Base-by-base conservation (phyloP, 2,888 invertebrate genomes). In the Clivina fossor region DNA sequence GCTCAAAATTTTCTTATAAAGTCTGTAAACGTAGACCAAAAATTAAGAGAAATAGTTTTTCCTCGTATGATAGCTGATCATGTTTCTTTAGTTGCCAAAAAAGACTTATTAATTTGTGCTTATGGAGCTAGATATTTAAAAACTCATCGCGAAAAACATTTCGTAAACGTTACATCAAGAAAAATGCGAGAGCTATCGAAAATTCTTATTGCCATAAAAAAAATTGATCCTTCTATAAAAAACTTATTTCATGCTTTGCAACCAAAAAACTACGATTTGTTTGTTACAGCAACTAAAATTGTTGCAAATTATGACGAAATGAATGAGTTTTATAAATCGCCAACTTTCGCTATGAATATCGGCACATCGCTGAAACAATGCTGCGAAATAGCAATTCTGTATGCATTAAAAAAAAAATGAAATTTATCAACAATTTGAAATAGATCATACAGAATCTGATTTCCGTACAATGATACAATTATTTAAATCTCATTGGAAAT, bases 331-430 rank as follows among this genome's bases (percentile, higher is more conserved):
- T 65, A 58, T 46, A 28, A 44, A 30, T 50, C 63, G 8, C 59
- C 61, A n/a, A 58, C 63, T 18, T 58, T 35, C 47, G 64, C 61
- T 22, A 55, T 64, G 48, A 65, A 65, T 59, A 61, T 64, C 11
- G 59, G 46, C n/a, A 65, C 61, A 35, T 22, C 59, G 16, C 46
- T 65, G 19, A 63, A 65, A 55, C 63, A 65, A 24, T 64, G 65
- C 43, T 64, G 61, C 33, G 62, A 64, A 18, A 59, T 64, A 24
- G 64, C 62, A 5, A 8, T 41, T 22, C 11, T 41, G 41, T 22
- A 41, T 3, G 22, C 22, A 15, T n/a, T 41, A 2, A 63, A 63
- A 57, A 60, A 54, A 60, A n/a, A 48, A 58, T 44, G 16, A 41
- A 11, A 24, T 60, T 18, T 41, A 30, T 38, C 47, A 15, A 20